Base-by-base conservation (phyloP, 2,888 invertebrate genomes). In the Flabesymbios commensalis region DNA sequence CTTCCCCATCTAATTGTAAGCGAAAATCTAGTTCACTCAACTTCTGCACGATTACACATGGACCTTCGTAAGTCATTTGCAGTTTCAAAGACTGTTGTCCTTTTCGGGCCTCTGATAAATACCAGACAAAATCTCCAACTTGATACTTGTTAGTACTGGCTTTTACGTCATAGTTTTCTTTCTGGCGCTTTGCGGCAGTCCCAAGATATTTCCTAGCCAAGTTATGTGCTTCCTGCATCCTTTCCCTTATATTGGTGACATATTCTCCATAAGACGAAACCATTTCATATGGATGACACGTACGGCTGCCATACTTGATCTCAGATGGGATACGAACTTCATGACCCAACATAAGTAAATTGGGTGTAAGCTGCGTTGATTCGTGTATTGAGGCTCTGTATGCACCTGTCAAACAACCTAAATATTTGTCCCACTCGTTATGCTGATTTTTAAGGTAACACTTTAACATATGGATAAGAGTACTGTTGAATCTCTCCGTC, bases 251-350 rank as follows among this genome's bases (percentile, higher is more conserved):
- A 17, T 17, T 7, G 17, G 10, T 22, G 7, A 45, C 19, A 19
- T 45, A 45, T 7, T 45, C 45, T 22, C 17, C 17, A 45, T 45
- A 45, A 7, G 45, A 45, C 7, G 14, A 7, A 10, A 17, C 22
- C 45, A 45, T 10, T 45, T 19, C 45, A n/a, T n/a, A 17, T 10
- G 45, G 10, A 14, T 49, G 10, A 28, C 26, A 7, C 22, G 45
- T 10, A 19, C 7, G 7, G 31, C 43, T 57, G 14, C 59, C 56
- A 61, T 55, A 61, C 22, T 54, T 56, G 32, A 65, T 3, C 29
- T 69, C 67, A 10, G 48, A 45, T 3, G 68, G 68, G 19, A 68
- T 33, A 24, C 59, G 5, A 2, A 67, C 68, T 45, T 68, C 68
- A 22, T 52, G 42, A 2, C 63, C 63, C 14, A 70, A 47, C 65